A percentile compares a stretch with the other conserved stretches of the same genome.
Evolutionary conservation across 2,888 invertebrate genomes (phyloP).

Genomic region (Agapostemon virescens): DNA sequence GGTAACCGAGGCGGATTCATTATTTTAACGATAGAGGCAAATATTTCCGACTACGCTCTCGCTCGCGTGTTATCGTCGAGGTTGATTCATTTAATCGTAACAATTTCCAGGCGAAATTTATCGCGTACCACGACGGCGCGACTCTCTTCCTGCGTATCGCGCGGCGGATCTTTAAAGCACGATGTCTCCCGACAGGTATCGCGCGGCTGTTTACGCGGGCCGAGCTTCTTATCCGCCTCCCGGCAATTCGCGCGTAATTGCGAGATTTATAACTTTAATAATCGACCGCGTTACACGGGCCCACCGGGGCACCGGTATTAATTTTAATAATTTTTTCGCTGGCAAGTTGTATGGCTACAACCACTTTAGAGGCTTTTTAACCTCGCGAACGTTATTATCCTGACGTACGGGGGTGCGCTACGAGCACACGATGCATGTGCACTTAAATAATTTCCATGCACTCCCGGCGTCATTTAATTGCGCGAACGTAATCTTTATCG

Average conservation of each 20-base stretch:
- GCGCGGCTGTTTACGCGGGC: background rate
- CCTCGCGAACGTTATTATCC: constrained; percentile 56
- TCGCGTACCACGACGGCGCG: too few relatives aligned
- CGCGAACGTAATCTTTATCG: constrained; percentile 46
- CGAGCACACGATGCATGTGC: constrained; percentile 36
- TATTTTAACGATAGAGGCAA: constrained; percentile 28
- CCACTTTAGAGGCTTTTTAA: constrained; percentile 51
- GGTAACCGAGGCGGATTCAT: constrained; percentile 31
- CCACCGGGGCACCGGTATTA: constrained; percentile 54
- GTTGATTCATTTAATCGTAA: constrained; percentile 31
- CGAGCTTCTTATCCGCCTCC: background rate
- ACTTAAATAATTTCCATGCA: constrained; percentile 50
- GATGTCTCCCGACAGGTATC: background rate
- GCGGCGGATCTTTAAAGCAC: background rate
- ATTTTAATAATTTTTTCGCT: constrained; percentile 64
- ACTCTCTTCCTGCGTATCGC: background rate
- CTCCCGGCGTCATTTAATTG: constrained; percentile 45
- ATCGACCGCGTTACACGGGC: constrained; percentile 41
- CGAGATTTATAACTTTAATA: constrained; percentile 61
- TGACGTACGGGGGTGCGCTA: constrained; percentile 12
- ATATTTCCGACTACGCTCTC: constrained; percentile 11
- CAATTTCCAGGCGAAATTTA: constrained; percentile 6
- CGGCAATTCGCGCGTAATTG: constrained; percentile 55
- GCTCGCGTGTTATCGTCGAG: background rate
- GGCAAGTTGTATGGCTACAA: constrained; percentile 47